Base-by-base conservation (phyloP, 2,113 vertebrate genomes). In the Centropristis striata region DNA sequence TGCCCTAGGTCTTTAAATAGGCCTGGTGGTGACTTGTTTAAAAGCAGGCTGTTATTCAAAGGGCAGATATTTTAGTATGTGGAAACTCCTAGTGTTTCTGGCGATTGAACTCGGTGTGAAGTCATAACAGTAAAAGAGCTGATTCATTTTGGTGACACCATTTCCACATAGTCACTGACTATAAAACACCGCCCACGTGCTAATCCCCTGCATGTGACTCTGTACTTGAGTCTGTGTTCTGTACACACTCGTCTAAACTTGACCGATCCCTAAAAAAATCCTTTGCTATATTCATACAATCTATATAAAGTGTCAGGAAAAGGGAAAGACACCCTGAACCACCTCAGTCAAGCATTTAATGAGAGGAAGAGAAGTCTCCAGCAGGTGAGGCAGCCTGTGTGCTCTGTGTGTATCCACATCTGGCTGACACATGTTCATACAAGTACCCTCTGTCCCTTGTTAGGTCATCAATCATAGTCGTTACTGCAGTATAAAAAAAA, bases 381-480 rank as follows among this genome's bases (percentile, higher is more conserved):
- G 0, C 23, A 37, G 54, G 47, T 71, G 28, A 75, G n/a, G 47
- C 64, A 57, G 70, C 21, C 58, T 64, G 27, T 50, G 12, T 3
- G 46, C 21, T 47, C 11, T 32, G 25, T 50, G n/a, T 47, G n/a
- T 50, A 46, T 69, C 42, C 51, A 88, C 87, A 91, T 92, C 80
- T 92, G 89, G 73, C 11, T 18, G 39, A 68, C 88, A 90, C 68
- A 78, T 92, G 81, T 78, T 81, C 7, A 67, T 8, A 53, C 14
- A 71, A 25, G 20, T 36, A 37, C n/a, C 46, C 57, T 41, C 68
- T 65, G 20, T 81, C 36, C 21, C 74, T 51, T 41, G 36, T 79
- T 71, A 79, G 54, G 16, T 78, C 73, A 88, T 83, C 71, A 78
- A 74, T 81, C 50, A 81, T n/a, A 23, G n/a, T 47, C 55, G 27